Evolutionary conservation across 2,888 invertebrate species (phyloP), one percentile per base, ranked within the genome.

Genomic region (Drosophila mayaguana): DNA sequence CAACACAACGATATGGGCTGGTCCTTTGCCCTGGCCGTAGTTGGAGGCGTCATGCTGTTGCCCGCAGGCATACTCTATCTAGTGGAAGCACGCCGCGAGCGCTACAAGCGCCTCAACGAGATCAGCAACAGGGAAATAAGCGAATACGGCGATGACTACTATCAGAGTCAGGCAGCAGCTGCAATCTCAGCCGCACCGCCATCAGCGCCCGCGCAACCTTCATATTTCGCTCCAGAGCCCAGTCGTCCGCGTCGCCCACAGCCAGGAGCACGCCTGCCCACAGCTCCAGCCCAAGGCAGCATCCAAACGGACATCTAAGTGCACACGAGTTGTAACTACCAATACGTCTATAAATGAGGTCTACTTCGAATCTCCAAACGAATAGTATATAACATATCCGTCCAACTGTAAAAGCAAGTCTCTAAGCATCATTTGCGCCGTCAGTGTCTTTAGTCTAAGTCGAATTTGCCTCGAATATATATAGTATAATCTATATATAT

Each of bases 1-100:
- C 97, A 98, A 88, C 97, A 98, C 92, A 99, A 99, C 93, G 96
- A 97, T 91, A 95, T 98, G 62, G 96, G 98, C 14, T 99, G 98
- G 98, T 97, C 98, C 0, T 99, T 95, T 93, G 98, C 97, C 1
- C 93, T 98, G 40, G 98, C 95, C 20, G 96, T 96, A 2, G 93
- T 97, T 48, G 98, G 98, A 2, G 96, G 96, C 1, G 94, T 97
- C 34, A 92, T 95, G 48, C 93, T 97, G 3, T 94, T 97, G 70
- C 95, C 97, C 2, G 95, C 96, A 12, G 97, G 97, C 12, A 94
- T 96, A 54, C 93, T 98, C 8, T 98, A 97, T 91, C 93, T 97
- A 73, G 95, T 97, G 0, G 98, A 98, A 93, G 97, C 96, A 0
- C 94, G 96, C 80, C 95, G 96, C 43, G 96, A 96, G 63, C 95